phyloP scores from a whole-genome alignment of 2,888 invertebrate genomes.

The Cerastoderma edule region DNA sequence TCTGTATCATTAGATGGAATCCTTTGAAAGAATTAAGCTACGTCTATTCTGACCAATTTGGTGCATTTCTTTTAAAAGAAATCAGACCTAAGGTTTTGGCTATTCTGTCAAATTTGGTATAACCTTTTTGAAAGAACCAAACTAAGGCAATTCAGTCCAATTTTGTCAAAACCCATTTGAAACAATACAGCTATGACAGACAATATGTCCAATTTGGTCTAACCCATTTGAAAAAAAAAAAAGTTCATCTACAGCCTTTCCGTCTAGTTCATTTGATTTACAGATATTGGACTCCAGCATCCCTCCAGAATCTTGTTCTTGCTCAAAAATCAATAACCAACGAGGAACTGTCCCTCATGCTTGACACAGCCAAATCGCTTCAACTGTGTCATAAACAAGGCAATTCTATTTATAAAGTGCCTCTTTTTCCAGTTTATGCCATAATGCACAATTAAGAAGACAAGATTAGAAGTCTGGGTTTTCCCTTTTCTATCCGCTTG shows the following conservation, averaged over 20 bases:
- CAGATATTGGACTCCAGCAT: constrained; percentile 8
- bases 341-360: background rate
- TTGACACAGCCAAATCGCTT: background rate
- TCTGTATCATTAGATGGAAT: too few species aligned
- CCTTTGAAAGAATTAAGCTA: too few species aligned
- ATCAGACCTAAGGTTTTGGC: too few species aligned
- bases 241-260: background rate
- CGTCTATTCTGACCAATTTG: too few species aligned
- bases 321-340: constrained; percentile 4
- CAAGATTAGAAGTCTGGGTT: constrained; percentile 61
- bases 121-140: too few species aligned
- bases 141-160: too few species aligned
- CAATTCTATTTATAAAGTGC: constrained; percentile 29
- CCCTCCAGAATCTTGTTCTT: constrained; percentile 4
- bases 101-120: too few species aligned
- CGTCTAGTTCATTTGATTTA: constrained; percentile 12
- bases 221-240: too few species aligned
- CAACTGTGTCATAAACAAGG: constrained; percentile 17
- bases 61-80: too few species aligned
- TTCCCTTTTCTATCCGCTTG: constrained; percentile 45
- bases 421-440: constrained; percentile 39
- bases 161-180: too few species aligned
- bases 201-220: constrained; percentile 43
- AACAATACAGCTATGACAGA: too few species aligned
- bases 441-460: constrained; percentile 55